Base-by-base conservation (phyloP, 37 sponge, comb jelly and placozoan genomes). In the Chondrosia reniformis region DNA sequence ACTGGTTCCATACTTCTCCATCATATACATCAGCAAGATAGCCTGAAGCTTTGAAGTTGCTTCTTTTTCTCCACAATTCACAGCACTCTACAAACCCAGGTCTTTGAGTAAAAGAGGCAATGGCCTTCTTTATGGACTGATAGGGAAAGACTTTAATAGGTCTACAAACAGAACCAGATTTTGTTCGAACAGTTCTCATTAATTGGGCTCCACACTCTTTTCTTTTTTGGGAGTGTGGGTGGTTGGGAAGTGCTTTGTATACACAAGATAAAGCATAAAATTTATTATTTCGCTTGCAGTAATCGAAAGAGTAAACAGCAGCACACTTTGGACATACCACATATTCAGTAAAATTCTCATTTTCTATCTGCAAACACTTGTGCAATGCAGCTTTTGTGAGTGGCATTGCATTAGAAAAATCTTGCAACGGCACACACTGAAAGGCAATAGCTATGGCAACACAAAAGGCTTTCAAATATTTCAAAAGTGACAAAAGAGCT, bases 241-340 rank as follows among this genome's bases (percentile, higher is more conserved):
- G 89, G 22, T 79, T 88, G 21, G 88, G 88, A 63, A 41, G 76
- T 0, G 56, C 75, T 12, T 83, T 80, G 76, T 76, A 56, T 30
- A 66, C 58, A 55, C 89, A 88, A 2, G 17, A 39, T 54, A 67
- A 80, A 6, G 88, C 55, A 0, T 30, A 25, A 25, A 40, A 54
- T 76, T 76, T 22, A 45, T 80, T 80, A 44, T 8, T 44, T 9
- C 37, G 46, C 1, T 32, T 44, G 59, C 88, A 88, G 61, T 79
- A 56, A 10, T 82, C 76, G 40, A 39, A 75, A 22, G 61, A 25
- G 79, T 88, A 88, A 1, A 88, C 1, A 10, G 88, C 76, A 54
- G 73, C 36, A 49, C 88, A 88, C 31, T 74, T 78, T 3, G 83
- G 80, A 42, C 88, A 82, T 4, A 87, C 87, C 34, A 81, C 82